These are phyloP conservation scores for Chaetogeoica ovagalla DNA, from an alignment of 2,888 invertebrate species.

Conservation along the genomic window DNA sequence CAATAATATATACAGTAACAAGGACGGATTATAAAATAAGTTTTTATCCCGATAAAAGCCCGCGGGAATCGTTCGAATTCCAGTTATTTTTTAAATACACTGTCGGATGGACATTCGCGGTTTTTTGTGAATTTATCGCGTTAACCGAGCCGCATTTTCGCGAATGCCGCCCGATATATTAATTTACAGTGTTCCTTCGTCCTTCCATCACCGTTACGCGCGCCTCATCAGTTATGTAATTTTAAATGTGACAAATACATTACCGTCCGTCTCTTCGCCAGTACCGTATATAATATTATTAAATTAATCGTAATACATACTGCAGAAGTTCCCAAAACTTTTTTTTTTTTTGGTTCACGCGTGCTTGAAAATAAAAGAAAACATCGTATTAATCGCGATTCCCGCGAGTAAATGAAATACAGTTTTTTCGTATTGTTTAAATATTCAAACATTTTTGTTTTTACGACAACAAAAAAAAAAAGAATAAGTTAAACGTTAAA, in stretches of 20 bases:
- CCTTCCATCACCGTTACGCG: neutral
- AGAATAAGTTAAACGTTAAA: no score
- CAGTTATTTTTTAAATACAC: neutral
- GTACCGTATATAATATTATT: neutral
- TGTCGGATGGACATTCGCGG: neutral
- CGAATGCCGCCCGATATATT: neutral
- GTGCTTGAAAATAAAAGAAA: no score
- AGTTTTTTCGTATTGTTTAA: no score
- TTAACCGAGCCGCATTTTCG: constrained; percentile 17
- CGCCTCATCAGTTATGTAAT: neutral
- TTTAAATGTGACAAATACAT: neutral
- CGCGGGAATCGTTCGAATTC: neutral
- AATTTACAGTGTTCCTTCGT: constrained; percentile 3
- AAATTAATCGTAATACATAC: no score
- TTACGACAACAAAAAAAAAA: no score
- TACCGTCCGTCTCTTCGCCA: neutral
- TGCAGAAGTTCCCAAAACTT: no score
- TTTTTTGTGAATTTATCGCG: neutral
- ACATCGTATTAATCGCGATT: no score
- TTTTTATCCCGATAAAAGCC: neutral
- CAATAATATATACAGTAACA: no score
- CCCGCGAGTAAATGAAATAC: no score
- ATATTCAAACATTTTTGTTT: no score
- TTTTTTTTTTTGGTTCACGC: no score
- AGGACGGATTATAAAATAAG: no score